phyloP scores from a whole-genome alignment of 2,888 invertebrate genomes.

The Acleris holmiana region DNA sequence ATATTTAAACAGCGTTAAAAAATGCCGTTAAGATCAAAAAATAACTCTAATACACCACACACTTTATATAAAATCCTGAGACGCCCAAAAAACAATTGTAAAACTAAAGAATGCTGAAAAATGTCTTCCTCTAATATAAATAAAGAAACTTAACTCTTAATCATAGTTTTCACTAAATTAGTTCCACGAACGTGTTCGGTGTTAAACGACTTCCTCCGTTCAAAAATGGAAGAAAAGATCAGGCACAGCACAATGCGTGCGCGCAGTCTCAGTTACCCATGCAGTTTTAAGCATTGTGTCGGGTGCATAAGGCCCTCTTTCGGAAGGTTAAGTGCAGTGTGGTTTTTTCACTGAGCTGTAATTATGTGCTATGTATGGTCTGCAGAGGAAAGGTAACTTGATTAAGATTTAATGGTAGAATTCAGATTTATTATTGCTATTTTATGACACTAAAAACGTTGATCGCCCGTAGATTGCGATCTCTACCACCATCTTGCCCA shows the following conservation, averaged over 20 bases:
- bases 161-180: constrained; percentile 66
- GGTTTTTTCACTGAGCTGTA: constrained; percentile 60
- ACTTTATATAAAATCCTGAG: constrained; percentile 17
- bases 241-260: constrained; percentile 70
- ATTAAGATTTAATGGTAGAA: not conserved
- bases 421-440: too few species aligned
- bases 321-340: too few species aligned
- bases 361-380: constrained; percentile 67
- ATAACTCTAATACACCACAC: constrained; percentile 1
- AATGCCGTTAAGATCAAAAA: not conserved
- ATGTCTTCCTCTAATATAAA: constrained; percentile 65
- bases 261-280: constrained; percentile 5
- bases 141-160: constrained; percentile 13
- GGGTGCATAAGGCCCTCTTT: too few species aligned
- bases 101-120: constrained; percentile 52
- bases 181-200: constrained; percentile 65
- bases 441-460: too few species aligned
- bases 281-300: too few species aligned
- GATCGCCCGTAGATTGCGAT: too few species aligned
- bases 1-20: not conserved
- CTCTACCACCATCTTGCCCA: too few species aligned
- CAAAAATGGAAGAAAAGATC: constrained; percentile 65
- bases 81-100: constrained; percentile 10
- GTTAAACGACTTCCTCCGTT: constrained; percentile 74
- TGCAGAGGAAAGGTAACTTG: constrained; percentile 47